Evolutionary conservation across 2,113 vertebrate genomes (phyloP).

Genomic region (Lampris megalopsis): DNA sequence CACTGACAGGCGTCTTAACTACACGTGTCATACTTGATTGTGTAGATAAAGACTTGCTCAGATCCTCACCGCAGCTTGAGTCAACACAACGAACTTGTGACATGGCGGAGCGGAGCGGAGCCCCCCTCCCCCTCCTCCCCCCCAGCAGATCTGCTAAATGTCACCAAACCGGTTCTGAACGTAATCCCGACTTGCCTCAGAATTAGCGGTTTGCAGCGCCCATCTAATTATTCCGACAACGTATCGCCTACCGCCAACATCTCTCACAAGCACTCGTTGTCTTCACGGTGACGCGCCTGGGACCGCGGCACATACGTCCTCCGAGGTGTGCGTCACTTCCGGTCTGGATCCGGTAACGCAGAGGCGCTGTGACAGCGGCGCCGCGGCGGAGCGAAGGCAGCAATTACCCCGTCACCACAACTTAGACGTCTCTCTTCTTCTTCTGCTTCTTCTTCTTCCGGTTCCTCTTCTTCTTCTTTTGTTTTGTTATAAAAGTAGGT

Average conservation of each 20-base stretch:
- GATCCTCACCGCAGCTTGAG: conserved; percentile 80
- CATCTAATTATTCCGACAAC: conserved; percentile 85
- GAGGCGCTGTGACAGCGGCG: conserved; percentile 66
- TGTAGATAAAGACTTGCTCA: conserved; percentile 72
- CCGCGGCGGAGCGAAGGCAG: conserved; percentile 19
- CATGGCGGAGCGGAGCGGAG: conserved; percentile 66
- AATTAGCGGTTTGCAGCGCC: conserved; percentile 79
- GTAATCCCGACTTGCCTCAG: conserved; percentile 84
- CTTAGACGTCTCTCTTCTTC: too few species aligned
- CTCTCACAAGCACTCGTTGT: conserved; percentile 74
- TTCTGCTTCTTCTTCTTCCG: too few species aligned
- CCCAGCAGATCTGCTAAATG: conserved; percentile 85
- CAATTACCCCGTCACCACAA: too few species aligned
- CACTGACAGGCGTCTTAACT: conserved; percentile 66
- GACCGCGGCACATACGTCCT: conserved; percentile 67
- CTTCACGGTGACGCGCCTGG: conserved; percentile 69
- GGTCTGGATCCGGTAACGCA: conserved; percentile 43
- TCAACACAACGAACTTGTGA: conserved; percentile 80
- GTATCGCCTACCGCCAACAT: conserved; percentile 78
- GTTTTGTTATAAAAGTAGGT: too few species aligned
- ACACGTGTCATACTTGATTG: conserved; percentile 71
- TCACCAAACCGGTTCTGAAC: conserved; percentile 85
- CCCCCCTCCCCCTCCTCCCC: conserved; percentile 21
- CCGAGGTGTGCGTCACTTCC: conserved; percentile 73
- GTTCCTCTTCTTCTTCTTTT: too few species aligned